phyloP scores from a whole-genome alignment of 2,797 vertebrate genomes.

The Rhinophrynus dorsalis region DNA sequence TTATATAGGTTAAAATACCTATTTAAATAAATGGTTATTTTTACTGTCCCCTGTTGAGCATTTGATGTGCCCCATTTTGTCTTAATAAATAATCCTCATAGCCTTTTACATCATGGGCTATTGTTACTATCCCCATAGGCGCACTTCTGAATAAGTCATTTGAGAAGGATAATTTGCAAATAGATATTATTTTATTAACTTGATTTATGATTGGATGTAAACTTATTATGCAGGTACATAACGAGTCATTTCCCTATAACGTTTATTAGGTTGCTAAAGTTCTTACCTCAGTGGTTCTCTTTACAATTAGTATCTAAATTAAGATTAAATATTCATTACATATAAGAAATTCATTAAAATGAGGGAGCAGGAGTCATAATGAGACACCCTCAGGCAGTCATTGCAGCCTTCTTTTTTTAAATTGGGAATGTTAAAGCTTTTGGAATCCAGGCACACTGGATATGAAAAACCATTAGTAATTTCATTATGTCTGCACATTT shows the following conservation, averaged over 20 bases:
- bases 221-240: slow-evolving; percentile 30
- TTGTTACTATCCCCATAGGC: slow-evolving; percentile 9
- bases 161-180: slow-evolving; percentile 16
- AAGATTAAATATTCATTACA: slow-evolving; percentile 49
- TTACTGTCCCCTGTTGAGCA: too few species aligned
- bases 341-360: slow-evolving; percentile 45
- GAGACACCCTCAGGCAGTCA: slow-evolving; percentile 40
- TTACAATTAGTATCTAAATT: slow-evolving; percentile 50
- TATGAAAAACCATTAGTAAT: slow-evolving; percentile 40
- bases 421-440: slow-evolving; percentile 45
- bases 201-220: slow-evolving; percentile 41
- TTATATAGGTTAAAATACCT: too few species aligned
- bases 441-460: slow-evolving; percentile 30
- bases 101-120: background rate
- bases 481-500: slow-evolving; percentile 44
- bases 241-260: slow-evolving; percentile 35
- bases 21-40: too few species aligned
- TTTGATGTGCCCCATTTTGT: background rate
- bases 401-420: slow-evolving; percentile 41
- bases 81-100: background rate
- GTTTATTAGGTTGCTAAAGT: slow-evolving; percentile 30
- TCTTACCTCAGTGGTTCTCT: slow-evolving; percentile 39
- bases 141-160: slow-evolving; percentile 15
- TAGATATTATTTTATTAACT: slow-evolving; percentile 37
- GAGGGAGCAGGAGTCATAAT: slow-evolving; percentile 36